phyloP scores from a whole-genome alignment of 2,797 vertebrate species.

The Uromys caudimaculatus region DNA sequence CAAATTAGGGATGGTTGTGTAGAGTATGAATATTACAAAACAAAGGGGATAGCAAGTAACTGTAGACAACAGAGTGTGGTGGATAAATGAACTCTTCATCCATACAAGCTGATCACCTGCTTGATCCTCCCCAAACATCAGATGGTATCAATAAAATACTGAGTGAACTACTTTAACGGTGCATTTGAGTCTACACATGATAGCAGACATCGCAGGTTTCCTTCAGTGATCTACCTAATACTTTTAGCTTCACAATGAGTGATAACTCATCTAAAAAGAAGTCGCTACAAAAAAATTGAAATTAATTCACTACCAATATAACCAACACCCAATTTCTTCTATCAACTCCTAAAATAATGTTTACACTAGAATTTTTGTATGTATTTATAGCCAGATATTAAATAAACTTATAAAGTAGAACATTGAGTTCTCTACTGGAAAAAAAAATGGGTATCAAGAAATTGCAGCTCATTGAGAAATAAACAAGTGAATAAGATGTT shows the following conservation, averaged over 20 bases:
- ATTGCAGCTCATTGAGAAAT: background rate
- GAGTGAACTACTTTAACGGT: background rate
- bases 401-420: background rate
- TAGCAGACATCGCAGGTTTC: background rate
- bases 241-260: background rate
- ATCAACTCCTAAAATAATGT: background rate
- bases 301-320: conserved; percentile 12
- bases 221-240: background rate
- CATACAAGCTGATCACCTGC: background rate
- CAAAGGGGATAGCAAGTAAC: background rate
- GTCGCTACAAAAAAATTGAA: conserved; percentile 13
- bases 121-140: background rate
- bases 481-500: conserved; percentile 8
- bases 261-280: background rate
- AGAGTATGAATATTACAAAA: background rate
- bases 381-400: background rate
- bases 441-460: conserved; percentile 21
- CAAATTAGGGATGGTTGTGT: background rate
- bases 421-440: background rate
- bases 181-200: background rate
- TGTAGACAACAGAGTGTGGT: background rate
- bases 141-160: background rate
- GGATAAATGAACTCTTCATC: background rate
- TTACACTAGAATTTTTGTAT: background rate
- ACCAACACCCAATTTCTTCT: background rate